phyloP scores from a whole-genome alignment of 2,113 vertebrate species.

The Nibea albiflora region DNA sequence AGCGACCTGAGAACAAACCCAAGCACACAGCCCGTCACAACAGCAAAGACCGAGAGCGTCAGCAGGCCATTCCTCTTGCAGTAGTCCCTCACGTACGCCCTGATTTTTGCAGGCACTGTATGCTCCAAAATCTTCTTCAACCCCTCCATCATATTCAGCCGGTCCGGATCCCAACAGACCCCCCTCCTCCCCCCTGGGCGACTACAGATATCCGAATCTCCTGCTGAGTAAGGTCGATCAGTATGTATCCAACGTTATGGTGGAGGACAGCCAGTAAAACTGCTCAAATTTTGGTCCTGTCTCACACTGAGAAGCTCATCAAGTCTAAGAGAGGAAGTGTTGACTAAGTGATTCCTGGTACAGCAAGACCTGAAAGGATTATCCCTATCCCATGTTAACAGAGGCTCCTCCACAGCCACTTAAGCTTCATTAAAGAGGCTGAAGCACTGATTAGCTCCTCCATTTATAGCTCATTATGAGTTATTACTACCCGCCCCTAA shows the following conservation, averaged over 20 bases:
- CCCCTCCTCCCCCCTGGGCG: conserved; percentile 6
- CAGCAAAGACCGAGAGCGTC: conserved; percentile 87
- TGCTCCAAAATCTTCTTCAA: conserved; percentile 38
- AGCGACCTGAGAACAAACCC: conserved; percentile 86
- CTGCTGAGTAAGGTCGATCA: not conserved
- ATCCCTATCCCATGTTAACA: conserved; percentile 57
- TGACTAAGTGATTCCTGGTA: conserved; percentile 58
- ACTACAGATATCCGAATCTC: conserved; percentile 12
- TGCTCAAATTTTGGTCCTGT: conserved; percentile 23
- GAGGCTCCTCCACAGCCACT: conserved; percentile 42
- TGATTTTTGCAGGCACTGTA: conserved; percentile 56
- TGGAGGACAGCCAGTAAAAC: not conserved
- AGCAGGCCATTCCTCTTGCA: conserved; percentile 88
- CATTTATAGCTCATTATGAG: conserved; percentile 45
- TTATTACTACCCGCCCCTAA: conserved; percentile 28
- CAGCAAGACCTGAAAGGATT: conserved; percentile 73
- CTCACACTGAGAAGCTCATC: conserved; percentile 40
- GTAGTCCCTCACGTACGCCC: conserved; percentile 73
- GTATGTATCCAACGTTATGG: conserved; percentile 6
- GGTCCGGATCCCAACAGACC: not conserved
- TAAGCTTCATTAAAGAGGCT: conserved; percentile 60
- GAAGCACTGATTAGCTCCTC: conserved; percentile 41
- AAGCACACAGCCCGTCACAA: conserved; percentile 86
- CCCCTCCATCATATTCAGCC: conserved; percentile 56
- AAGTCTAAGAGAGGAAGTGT: conserved; percentile 59